Evolutionary conservation across 1,140 invertebrate species (phyloP), one percentile per base, ranked within the genome.

Genomic region (Ylistrum balloti): DNA sequence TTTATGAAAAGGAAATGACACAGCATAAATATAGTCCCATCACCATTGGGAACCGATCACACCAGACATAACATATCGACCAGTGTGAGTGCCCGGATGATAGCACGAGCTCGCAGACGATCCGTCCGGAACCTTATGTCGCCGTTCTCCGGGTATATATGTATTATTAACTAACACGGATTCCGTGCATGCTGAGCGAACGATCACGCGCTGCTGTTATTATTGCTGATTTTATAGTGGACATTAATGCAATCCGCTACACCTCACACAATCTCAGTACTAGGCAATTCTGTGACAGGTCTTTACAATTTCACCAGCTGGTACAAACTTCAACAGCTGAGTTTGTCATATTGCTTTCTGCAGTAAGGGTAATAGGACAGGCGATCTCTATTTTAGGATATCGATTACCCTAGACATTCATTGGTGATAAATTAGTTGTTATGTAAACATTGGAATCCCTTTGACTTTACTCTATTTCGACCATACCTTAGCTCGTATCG

Each of bases 1-100:
- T 74, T 74, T 28, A 74, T 74, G 28, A 74, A 38, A 74, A 28
- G 56, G 56, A 74, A 74, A 74, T 74, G 56, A 74, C 56, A 74
- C 56, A 74, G 56, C 56, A 74, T 74, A 28, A 74, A 74, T 5
- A 28, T n/a, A 74, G 56, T n/a, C 56, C 11, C 56, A 74, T 74
- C 56, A 28, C 56, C 56, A 74, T 74, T 74, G 56, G 56, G 56
- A 74, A 74, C 56, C 56, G 22, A 74, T n/a, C 56, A 74, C 22
- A 28, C 56, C n/a, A 74, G 56, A 74, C 56, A 74, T n/a, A 74
- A 74, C 56, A 74, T 74, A 74, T 74, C n/a, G 56, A 74, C 28
- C n/a, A 7, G n/a, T 5, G 28, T 11, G 28, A 74, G 56, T 28
- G n/a, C 56, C 56, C 56, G 56, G 56, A 74, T 74, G 56, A n/a